Evolutionary conservation across 2,888 invertebrate genomes (phyloP), one percentile per base, ranked within the genome.

Genomic region (Lasiommata megera): DNA sequence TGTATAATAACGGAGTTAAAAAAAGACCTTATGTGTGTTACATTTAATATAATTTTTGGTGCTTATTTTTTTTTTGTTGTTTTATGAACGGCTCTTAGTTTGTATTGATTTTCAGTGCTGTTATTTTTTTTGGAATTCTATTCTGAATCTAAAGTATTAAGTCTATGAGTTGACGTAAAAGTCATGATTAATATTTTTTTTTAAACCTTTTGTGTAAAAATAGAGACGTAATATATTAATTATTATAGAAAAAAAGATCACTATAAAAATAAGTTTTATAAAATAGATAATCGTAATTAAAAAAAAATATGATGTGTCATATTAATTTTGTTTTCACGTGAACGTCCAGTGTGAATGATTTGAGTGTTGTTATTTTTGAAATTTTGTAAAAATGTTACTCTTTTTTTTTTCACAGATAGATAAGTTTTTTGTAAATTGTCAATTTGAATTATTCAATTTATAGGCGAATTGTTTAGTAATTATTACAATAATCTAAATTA

Each of bases 11-110:
- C 9, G 16, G 16, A 40, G 1, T 44, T 2, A 18, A 18, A 18
- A 12, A 18, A 18, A n/a, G 2, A 23, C 18, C 34, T 6, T 14
- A 1, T 18, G 8, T 18, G 52, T 56, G 47, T 41, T 48, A 48
- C 17, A 52, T 48, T 53, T 16, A 40, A 34, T 41, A 17, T 38
- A 47, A n/a, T 12, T 60, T 59, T 57, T 61, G 61, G 61, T 61
- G 61, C 61, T 61, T 41, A 52, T 54, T 41, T 57, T 34, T 23
- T 55, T 53, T 60, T 57, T 40, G n/a, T n/a, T 44, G 31, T 48
- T 60, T 28, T 16, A 37, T 44, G 8, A 14, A 23, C 23, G 29
- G 28, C 16, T 12, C 11, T 14, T 47, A 29, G 16, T 29, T 18
- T 12, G 34, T 31, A 41, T 31, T 9, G 41, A 31, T 53, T 34